Conservation (phyloP, 2,888 invertebrate species). For the Oscheius onirici region DNA sequence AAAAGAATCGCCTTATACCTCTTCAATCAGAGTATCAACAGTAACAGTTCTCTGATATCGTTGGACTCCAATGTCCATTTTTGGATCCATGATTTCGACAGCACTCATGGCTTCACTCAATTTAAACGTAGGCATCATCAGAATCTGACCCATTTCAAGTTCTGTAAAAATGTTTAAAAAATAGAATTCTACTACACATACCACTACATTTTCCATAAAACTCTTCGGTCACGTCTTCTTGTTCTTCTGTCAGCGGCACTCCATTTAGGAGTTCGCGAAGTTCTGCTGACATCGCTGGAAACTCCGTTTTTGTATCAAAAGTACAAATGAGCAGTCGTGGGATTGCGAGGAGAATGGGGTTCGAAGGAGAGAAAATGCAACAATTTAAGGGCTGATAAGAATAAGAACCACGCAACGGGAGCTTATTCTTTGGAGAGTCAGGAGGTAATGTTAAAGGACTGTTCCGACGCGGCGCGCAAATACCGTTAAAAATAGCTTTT, state of each 20-base stretch:
- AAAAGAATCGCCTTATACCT: conserved; percentile 12
- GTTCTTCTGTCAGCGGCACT: neutral
- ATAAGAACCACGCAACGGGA: neutral
- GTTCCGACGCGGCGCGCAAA: conserved; percentile 10
- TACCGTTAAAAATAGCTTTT: conserved; percentile 6
- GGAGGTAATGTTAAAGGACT: conserved; percentile 21
- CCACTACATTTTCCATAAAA: conserved; percentile 13
- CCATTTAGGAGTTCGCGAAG: conserved; percentile 12
- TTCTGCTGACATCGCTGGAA: conserved; percentile 13
- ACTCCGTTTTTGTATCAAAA: neutral
- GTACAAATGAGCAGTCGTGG: neutral
- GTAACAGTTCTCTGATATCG: conserved; percentile 74
- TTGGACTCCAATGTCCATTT: conserved; percentile 99
- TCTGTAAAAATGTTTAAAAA: conserved; percentile 37
- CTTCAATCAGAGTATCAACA: conserved; percentile 24
- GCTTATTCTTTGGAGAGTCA: conserved; percentile 13
- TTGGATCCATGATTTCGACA: conserved; percentile 99
- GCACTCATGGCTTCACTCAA: conserved; percentile 99
- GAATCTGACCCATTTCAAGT: conserved; percentile 45
- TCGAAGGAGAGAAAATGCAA: conserved; percentile 1
- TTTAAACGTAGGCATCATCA: conserved; percentile 36
- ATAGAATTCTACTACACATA: neutral
- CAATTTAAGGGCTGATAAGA: conserved; percentile 10
- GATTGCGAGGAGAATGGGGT: neutral
- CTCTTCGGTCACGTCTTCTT: conserved; percentile 20